These are phyloP conservation scores for Agelas oroides DNA, from an alignment of 37 sponge, comb jelly and placozoan genomes.

Conservation along the genomic window DNA sequence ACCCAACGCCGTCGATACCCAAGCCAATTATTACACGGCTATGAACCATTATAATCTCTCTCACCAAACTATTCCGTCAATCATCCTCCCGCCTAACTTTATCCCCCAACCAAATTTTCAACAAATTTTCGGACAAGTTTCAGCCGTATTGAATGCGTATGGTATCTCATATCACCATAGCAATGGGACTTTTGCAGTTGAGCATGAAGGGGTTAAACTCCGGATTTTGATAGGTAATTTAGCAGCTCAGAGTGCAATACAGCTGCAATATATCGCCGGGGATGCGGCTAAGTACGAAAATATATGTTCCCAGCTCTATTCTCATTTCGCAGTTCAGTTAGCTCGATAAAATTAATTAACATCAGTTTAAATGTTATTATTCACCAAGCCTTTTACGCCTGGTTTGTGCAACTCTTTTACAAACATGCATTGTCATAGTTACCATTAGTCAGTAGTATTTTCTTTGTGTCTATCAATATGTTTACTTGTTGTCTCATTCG, in stretches of 20 bases:
- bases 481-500: no score
- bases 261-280: conserved; percentile 66
- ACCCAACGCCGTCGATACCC: no score
- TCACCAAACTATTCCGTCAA: neutral
- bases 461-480: no score
- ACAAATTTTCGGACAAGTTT: conserved; percentile 39
- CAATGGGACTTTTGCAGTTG: conserved; percentile 30
- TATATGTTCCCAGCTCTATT: conserved; percentile 53
- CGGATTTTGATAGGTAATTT: conserved; percentile 36
- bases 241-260: conserved; percentile 50
- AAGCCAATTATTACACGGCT: neutral
- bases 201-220: conserved; percentile 51
- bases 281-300: conserved; percentile 57
- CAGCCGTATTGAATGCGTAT: conserved; percentile 13
- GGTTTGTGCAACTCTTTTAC: no score
- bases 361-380: no score
- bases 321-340: no score
- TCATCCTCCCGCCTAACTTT: neutral
- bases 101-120: conserved; percentile 13
- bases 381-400: no score
- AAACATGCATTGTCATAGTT: no score
- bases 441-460: no score
- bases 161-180: conserved; percentile 22
- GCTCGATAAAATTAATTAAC: no score
- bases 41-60: neutral